Conservation (phyloP, 1,140 invertebrate species). For the Trachymyrmex cornetzi region DNA sequence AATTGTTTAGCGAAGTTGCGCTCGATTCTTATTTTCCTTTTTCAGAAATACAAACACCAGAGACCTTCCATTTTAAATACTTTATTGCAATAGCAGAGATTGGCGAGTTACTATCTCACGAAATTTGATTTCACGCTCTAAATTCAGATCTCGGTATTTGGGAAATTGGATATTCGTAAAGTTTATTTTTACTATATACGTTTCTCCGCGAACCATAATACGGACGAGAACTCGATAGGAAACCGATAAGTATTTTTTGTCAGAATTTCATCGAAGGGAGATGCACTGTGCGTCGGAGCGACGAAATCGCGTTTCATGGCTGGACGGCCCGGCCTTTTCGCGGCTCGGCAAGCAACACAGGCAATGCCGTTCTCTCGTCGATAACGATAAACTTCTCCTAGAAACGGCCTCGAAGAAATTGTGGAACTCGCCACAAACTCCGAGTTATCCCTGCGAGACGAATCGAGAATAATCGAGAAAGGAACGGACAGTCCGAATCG, state of each 20-base stretch:
- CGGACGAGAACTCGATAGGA: slow-evolving; percentile 30
- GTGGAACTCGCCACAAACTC: slow-evolving; percentile 4
- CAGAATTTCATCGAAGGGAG: slow-evolving; percentile 48
- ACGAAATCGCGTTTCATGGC: slow-evolving; percentile 60
- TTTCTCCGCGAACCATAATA: background rate
- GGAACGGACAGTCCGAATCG: background rate
- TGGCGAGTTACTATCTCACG: background rate
- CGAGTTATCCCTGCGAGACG: slow-evolving; percentile 4
- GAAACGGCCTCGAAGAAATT: slow-evolving; percentile 30
- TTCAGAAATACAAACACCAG: background rate
- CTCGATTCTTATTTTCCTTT: background rate
- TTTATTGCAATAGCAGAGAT: background rate
- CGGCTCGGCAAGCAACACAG: slow-evolving; percentile 51
- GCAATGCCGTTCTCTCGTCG: slow-evolving; percentile 33
- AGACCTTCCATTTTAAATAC: background rate
- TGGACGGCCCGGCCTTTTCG: slow-evolving; percentile 48
- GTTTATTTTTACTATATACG: slow-evolving; percentile 23
- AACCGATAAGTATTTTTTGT: slow-evolving; percentile 59
- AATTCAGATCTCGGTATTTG: slow-evolving; percentile 14
- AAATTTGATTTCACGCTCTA: background rate
- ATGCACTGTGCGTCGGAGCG: slow-evolving; percentile 49
- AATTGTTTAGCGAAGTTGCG: too few species aligned
- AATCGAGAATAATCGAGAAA: background rate
- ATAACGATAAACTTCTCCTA: slow-evolving; percentile 59
- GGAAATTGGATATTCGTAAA: slow-evolving; percentile 5